phyloP scores from a whole-genome alignment of 2,113 vertebrate genomes.

The Athene cunicularia region DNA sequence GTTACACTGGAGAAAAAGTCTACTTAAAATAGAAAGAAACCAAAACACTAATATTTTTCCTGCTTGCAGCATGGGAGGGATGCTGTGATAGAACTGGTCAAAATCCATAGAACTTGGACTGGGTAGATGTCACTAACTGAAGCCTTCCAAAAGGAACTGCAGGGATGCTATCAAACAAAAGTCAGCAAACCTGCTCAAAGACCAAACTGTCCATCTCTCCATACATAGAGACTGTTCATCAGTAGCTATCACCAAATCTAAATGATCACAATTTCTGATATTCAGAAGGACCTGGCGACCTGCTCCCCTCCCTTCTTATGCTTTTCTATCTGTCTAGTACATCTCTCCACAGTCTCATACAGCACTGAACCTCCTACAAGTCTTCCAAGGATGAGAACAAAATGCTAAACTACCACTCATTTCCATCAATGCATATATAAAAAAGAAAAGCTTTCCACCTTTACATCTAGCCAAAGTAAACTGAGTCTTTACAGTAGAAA shows the following conservation, averaged over 20 bases:
- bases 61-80: neutral
- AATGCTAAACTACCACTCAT: neutral
- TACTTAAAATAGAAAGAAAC: slow-evolving; percentile 46
- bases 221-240: accelerated
- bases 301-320: neutral
- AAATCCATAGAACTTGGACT: neutral
- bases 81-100: neutral
- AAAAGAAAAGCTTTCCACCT: neutral
- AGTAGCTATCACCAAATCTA: neutral
- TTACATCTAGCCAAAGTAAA: neutral
- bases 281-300: neutral
- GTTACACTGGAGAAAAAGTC: neutral
- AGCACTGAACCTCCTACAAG: neutral
- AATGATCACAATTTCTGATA: neutral
- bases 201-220: neutral
- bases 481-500: neutral
- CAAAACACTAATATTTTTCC: slow-evolving; percentile 28
- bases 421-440: neutral
- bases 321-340: neutral
- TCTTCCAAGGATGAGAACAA: neutral
- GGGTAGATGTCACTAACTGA: neutral
- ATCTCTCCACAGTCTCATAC: neutral
- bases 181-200: neutral
- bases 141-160: neutral
- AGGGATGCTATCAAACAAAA: neutral